Evolutionary conservation across 2,113 vertebrate genomes (phyloP).

Genomic region (Cisticola juncidis): DNA sequence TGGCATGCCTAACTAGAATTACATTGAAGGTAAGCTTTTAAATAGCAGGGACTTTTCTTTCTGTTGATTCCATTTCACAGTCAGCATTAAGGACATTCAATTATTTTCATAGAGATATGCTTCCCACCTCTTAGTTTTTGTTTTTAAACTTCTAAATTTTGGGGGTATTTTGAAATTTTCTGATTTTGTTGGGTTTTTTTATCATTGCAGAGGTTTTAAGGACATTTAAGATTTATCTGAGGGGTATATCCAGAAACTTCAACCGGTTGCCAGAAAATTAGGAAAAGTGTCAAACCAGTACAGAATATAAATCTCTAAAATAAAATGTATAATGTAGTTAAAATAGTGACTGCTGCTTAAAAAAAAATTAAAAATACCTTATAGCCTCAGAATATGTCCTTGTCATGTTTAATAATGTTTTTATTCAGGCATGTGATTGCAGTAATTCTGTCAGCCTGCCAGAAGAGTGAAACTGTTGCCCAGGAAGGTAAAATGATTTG

Average conservation of each 20-base stretch:
- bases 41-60: background rate
- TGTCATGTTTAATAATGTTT: background rate
- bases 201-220: background rate
- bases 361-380: background rate
- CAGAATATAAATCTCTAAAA: background rate
- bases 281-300: background rate
- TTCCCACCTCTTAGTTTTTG: rapidly evolving
- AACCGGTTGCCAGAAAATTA: background rate
- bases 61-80: background rate
- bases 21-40: background rate
- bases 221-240: background rate
- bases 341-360: background rate
- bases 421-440: background rate
- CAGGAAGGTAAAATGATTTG: background rate
- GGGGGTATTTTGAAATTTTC: background rate
- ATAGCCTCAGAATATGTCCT: background rate
- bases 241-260: background rate
- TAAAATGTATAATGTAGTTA: background rate
- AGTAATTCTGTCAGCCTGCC: background rate
- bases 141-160: background rate
- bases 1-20: background rate
- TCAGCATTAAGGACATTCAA: background rate
- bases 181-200: background rate
- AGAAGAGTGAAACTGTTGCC: background rate
- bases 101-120: background rate